Evolutionary conservation across 2,888 invertebrate species (phyloP), one percentile per base, ranked within the genome.

Genomic region (Drosophila pseudotakahashii): DNA sequence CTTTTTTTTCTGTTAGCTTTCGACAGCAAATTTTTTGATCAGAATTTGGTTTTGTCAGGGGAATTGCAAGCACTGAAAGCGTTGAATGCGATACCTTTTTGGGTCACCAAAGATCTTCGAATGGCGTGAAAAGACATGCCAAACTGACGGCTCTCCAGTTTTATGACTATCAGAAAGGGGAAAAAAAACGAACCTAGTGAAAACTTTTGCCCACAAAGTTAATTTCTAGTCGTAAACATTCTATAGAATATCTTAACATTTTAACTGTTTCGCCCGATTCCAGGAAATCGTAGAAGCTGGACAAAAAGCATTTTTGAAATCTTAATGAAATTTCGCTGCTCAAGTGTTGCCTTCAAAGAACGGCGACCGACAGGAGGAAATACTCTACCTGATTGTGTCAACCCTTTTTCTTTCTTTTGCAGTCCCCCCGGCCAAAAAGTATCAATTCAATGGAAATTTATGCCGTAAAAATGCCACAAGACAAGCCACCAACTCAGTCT

Each of bases 11-110:
- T 62, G 44, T 58, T 51, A 54, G 59, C 79, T 88, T 80, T 82
- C 63, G 76, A 66, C 70, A 73, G 76, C 74, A 37, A 69, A 19
- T 34, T 77, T 78, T 60, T 50, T 52, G 76, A 73, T 47, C 63
- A 55, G 45, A 51, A 63, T 73, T 58, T 45, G 73, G 63, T 44
- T 51, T 77, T 66, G 71, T 50, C 82, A 23, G 58, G 86, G 86
- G 86, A 83, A 82, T 88, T 79, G 86, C 63, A 58, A 19, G 55
- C n/a, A 37, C 60, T 10, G 42, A 57, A 69, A 75, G 89, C 90
- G 89, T 89, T 89, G 89, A 89, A 90, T 89, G 87, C 89, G 90
- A 90, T 90, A 89, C 89, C 89, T 89, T 76, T 32, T 32, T 62
- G 73, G 75, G 80, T 75, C 75, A 44, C 16, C 16, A 7, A 36